Percentiles rank a stretch among this genome's conserved stretches.
These are phyloP conservation scores for Astreopora myriophthalma DNA, from an alignment of 64 coral and sea anemone species.

Conservation along the genomic window DNA sequence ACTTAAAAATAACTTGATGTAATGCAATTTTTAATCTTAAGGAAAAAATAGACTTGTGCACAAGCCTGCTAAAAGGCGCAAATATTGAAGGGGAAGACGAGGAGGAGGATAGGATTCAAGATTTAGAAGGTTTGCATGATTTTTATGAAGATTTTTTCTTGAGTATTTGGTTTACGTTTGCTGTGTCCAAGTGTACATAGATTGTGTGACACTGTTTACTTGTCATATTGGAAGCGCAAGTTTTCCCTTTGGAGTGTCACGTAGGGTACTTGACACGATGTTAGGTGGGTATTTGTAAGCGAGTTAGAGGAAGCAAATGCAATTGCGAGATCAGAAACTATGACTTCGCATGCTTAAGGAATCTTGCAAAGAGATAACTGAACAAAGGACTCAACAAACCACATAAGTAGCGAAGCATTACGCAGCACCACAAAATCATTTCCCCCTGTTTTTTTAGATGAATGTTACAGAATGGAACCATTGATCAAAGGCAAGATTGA, in stretches of 20 bases:
- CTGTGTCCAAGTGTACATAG: too few species aligned
- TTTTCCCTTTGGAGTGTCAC: too few species aligned
- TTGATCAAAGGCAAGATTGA: conserved; percentile 78
- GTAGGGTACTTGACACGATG: too few species aligned
- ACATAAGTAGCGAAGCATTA: too few species aligned
- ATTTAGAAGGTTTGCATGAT: conserved; percentile 72
- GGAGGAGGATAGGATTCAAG: conserved; percentile 78
- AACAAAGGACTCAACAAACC: too few species aligned
- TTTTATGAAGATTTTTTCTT: background rate
- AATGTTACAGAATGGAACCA: conserved; percentile 71
- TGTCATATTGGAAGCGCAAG: too few species aligned
- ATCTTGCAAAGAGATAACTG: too few species aligned
- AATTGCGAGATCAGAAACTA: too few species aligned
- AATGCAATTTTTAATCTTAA: background rate
- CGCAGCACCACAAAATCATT: background rate
- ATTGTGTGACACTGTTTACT: too few species aligned
- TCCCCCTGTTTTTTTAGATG: conserved; percentile 41
- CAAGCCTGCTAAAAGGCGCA: conserved; percentile 78
- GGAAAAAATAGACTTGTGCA: conserved; percentile 83
- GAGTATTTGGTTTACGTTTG: background rate
- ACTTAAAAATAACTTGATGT: background rate
- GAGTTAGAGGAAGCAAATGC: too few species aligned
- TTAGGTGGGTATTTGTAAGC: too few species aligned
- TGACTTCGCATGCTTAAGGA: too few species aligned
- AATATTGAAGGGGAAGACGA: conserved; percentile 83